Evolutionary conservation across 2,113 vertebrate species (phyloP).

Genomic region (Lonchura striata): DNA sequence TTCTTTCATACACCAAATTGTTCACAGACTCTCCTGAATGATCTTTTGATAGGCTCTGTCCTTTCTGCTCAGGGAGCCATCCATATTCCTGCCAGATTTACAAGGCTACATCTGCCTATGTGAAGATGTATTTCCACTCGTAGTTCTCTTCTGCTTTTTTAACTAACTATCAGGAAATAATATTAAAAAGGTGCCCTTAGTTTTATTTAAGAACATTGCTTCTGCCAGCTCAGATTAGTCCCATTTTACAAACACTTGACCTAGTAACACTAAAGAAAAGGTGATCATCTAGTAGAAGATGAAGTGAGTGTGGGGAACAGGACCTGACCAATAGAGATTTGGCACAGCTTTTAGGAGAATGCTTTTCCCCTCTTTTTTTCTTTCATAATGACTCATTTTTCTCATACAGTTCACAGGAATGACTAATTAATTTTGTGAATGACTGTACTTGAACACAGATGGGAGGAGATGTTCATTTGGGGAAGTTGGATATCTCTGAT

Average conservation of each 20-base stretch:
- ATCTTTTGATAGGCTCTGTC: not conserved
- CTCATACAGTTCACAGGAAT: not conserved
- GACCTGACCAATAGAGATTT: not conserved
- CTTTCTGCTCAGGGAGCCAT: not conserved
- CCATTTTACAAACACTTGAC: not conserved
- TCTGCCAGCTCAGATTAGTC: not conserved
- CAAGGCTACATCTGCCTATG: not conserved
- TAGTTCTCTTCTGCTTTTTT: not conserved
- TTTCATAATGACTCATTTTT: not conserved
- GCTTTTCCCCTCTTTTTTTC: not conserved
- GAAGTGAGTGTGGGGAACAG: not conserved
- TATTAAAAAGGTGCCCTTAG: not conserved
- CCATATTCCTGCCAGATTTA: not conserved
- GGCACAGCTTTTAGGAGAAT: not conserved
- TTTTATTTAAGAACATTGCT: not conserved
- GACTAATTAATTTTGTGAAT: not conserved
- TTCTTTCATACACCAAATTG: not conserved
- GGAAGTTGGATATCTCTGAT: not conserved
- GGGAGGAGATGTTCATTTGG: not conserved
- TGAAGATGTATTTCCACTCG: not conserved
- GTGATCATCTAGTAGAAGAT: not conserved
- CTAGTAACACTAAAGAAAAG: not conserved
- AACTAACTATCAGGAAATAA: not conserved
- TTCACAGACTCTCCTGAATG: not conserved
- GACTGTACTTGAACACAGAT: not conserved